Percentiles rank a stretch among this genome's conserved stretches.
Evolutionary conservation across 2,888 invertebrate species (phyloP).

Genomic region (Dryocosmus kuriphilus): DNA sequence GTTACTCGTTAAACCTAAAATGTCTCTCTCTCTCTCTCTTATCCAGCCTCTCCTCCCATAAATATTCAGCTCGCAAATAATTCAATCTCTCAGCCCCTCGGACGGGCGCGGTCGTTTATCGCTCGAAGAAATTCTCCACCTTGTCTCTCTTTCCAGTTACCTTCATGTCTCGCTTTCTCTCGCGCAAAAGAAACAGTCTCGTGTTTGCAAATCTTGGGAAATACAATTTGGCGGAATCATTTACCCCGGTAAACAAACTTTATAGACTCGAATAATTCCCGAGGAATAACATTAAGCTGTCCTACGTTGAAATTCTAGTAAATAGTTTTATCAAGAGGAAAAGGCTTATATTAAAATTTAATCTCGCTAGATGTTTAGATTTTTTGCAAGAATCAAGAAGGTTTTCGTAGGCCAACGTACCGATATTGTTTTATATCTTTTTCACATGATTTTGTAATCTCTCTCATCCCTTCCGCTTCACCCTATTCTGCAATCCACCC

Average conservation of each 20-base stretch:
- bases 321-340: background rate
- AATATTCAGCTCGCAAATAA: slow-evolving; percentile 42
- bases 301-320: background rate
- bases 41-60: slow-evolving; percentile 9
- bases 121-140: slow-evolving; percentile 42
- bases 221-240: slow-evolving; percentile 61
- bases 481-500: too few species aligned
- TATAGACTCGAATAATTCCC: slow-evolving; percentile 46
- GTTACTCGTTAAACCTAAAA: slow-evolving; percentile 39
- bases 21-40: slow-evolving; percentile 35
- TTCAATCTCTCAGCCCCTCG: slow-evolving; percentile 37
- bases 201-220: slow-evolving; percentile 57
- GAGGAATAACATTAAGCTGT: slow-evolving; percentile 31
- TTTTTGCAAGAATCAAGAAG: too few species aligned
- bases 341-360: background rate
- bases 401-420: too few species aligned
- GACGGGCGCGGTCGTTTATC: slow-evolving; percentile 40
- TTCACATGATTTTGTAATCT: too few species aligned
- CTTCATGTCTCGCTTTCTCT: slow-evolving; percentile 37
- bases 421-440: too few species aligned
- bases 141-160: slow-evolving; percentile 41
- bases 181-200: slow-evolving; percentile 57
- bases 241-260: slow-evolving; percentile 57
- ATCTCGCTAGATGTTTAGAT: background rate
- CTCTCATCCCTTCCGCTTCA: too few species aligned